phyloP scores from a whole-genome alignment of 92 coral and sea anemone genomes.

The Zoanthus sociatus region DNA sequence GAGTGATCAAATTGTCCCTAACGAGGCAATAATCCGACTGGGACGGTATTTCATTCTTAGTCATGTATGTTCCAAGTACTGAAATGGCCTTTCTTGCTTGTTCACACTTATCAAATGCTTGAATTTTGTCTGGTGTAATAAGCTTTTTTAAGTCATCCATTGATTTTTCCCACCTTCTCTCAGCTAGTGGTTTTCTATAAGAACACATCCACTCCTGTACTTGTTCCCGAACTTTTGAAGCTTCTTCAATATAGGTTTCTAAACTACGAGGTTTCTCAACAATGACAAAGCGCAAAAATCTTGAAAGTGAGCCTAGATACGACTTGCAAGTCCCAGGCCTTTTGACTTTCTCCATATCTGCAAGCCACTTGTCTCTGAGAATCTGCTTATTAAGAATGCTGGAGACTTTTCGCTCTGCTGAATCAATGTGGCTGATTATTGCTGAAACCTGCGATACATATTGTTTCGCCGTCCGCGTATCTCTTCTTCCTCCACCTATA shows the following conservation, averaged over 20 bases:
- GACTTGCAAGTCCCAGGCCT: conserved; percentile 59
- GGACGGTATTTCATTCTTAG: conserved; percentile 41
- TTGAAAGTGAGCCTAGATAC: background rate
- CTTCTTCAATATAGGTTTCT: conserved; percentile 24
- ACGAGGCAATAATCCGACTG: conserved; percentile 48
- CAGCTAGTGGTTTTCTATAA: conserved; percentile 36
- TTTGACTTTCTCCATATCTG: conserved; percentile 15
- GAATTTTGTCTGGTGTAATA: conserved; percentile 56
- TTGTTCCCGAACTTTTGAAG: conserved; percentile 55
- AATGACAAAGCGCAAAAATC: conserved; percentile 47
- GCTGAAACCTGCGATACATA: conserved; percentile 56
- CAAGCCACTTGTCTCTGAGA: conserved; percentile 61
- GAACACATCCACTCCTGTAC: conserved; percentile 47
- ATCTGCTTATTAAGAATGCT: conserved; percentile 50
- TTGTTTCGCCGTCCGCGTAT: conserved; percentile 52
- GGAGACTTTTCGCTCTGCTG: conserved; percentile 43
- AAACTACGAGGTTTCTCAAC: conserved; percentile 41
- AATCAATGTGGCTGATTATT: conserved; percentile 53
- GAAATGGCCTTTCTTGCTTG: conserved; percentile 52
- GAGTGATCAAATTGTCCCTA: conserved; percentile 50
- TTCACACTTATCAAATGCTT: conserved; percentile 47
- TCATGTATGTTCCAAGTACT: conserved; percentile 42
- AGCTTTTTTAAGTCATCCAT: conserved; percentile 53
- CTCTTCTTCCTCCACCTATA: conserved; percentile 67
- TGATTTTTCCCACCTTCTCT: conserved; percentile 59